Conservation (phyloP, 2,113 vertebrate genomes). For the Stigmatopora argus region DNA sequence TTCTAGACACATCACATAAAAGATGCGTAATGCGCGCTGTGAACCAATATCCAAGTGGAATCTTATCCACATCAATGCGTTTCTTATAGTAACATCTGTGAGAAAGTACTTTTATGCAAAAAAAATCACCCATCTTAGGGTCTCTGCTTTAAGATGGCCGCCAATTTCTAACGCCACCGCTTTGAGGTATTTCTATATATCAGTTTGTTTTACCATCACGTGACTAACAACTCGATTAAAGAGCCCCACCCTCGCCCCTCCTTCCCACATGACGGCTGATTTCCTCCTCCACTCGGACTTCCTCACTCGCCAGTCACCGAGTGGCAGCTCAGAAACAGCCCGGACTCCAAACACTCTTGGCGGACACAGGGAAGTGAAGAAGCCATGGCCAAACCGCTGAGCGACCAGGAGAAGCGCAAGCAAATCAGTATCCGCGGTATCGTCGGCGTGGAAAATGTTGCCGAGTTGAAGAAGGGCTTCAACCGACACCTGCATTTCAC, state of each 20-base stretch:
- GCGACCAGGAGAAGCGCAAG: slow-evolving; percentile 86
- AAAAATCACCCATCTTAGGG: no score
- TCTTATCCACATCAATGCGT: no score
- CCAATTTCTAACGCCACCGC: no score
- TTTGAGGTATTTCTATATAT: no score
- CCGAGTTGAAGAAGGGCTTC: slow-evolving; percentile 86
- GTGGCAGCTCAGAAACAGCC: not conserved
- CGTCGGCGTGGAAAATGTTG: slow-evolving; percentile 83
- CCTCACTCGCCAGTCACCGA: not conserved
- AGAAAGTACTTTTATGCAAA: no score
- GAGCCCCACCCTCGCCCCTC: not conserved
- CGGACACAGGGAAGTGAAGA: not conserved
- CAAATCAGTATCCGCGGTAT: slow-evolving; percentile 92
- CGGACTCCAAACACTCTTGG: not conserved
- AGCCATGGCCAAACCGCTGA: slow-evolving; percentile 80
- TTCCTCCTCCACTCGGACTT: not conserved
- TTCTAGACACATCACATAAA: no score
- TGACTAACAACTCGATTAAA: not conserved
- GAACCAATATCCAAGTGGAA: no score
- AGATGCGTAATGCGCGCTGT: no score
- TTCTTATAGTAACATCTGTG: no score
- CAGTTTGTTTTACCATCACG: not conserved
- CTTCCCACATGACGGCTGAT: not conserved
- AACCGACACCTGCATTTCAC: slow-evolving; percentile 94
- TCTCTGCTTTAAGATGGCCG: no score